A percentile compares a stretch with the other conserved stretches of the same genome.
phyloP scores from a whole-genome alignment of 2,797 vertebrate genomes.

The Morus bassanus region DNA sequence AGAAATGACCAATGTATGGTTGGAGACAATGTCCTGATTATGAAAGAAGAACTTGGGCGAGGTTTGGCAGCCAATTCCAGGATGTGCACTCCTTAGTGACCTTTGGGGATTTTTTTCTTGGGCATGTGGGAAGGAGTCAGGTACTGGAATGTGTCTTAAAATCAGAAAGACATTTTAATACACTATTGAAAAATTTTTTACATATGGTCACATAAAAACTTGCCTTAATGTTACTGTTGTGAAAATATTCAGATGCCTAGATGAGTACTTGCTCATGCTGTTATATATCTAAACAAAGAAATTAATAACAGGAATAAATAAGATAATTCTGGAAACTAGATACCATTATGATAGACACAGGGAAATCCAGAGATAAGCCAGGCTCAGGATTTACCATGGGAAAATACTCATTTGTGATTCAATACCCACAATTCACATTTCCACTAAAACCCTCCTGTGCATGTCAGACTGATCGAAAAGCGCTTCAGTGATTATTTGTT shows the following conservation, averaged over 20 bases:
- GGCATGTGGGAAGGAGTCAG: not conserved
- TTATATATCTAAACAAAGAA: not conserved
- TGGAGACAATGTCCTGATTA: conserved; percentile 36
- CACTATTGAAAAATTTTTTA: not conserved
- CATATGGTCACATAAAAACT: not conserved
- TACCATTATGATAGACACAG: not conserved
- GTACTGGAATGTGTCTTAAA: not conserved
- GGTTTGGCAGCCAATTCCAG: not conserved
- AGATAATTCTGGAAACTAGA: not conserved
- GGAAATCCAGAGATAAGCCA: not conserved
- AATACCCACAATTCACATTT: not conserved
- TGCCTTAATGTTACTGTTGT: not conserved
- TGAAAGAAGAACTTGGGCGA: conserved; percentile 1
- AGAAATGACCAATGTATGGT: not conserved
- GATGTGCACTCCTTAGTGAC: not conserved
- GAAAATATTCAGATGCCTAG: not conserved
- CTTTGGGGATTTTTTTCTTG: not conserved
- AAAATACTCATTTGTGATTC: not conserved
- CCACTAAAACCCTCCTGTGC: not conserved
- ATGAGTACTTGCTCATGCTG: not conserved
- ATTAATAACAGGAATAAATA: not conserved
- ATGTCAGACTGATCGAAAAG: not conserved
- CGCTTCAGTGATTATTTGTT: not conserved
- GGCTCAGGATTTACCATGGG: not conserved
- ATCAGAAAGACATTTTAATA: not conserved